Evolutionary conservation across 2,113 vertebrate species (phyloP), one percentile per base, ranked within the genome.

Genomic region (Sialia sialis): DNA sequence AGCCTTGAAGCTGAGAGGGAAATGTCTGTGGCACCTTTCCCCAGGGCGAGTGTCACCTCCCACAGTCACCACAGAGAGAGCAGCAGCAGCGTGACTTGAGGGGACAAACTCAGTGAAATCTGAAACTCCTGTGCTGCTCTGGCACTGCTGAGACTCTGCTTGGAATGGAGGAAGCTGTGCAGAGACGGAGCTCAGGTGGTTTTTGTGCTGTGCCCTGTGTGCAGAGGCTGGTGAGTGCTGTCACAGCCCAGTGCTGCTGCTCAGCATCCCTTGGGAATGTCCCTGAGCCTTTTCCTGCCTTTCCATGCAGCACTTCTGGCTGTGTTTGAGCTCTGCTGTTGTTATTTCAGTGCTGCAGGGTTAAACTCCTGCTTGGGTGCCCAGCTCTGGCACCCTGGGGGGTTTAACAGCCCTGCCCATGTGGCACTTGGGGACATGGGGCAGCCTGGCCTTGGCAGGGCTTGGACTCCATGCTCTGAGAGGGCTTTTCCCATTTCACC

Each of bases 381-480:
- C 36, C 59, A 43, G 67, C 49, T 13, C 21, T 73, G 67, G 43
- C 58, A 12, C 30, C 60, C 77, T 52, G 77, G 8, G 20, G 67
- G 51, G 0, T 32, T 43, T 8, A 5, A 8, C 49, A 64, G 58
- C 75, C 43, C 20, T 19, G 49, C 41, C 48, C 19, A 26, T 21
- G 56, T 79, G 75, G 58, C 56, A 48, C 34, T 3, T 49, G 75
- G 76, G 68, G 68, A 73, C 36, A 1, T 4, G 43, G 56, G 25
- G 1, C 15, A 72, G 17, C 3, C 36, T 72, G 84, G 84, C 48
- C 56, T 46, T 20, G 74, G 75, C 41, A 48, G 13, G 9, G 76
- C 3, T 6, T 51, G 26, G 11, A 26, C 74, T 32, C 2, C 0
- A 3, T 11, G 36, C 2, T 16, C 44, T 38, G 17, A 9, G 38